Percentiles rank a stretch among this genome's conserved stretches.
Conservation (phyloP, 1,140 invertebrate species). For the Tigriopus japonicus region DNA sequence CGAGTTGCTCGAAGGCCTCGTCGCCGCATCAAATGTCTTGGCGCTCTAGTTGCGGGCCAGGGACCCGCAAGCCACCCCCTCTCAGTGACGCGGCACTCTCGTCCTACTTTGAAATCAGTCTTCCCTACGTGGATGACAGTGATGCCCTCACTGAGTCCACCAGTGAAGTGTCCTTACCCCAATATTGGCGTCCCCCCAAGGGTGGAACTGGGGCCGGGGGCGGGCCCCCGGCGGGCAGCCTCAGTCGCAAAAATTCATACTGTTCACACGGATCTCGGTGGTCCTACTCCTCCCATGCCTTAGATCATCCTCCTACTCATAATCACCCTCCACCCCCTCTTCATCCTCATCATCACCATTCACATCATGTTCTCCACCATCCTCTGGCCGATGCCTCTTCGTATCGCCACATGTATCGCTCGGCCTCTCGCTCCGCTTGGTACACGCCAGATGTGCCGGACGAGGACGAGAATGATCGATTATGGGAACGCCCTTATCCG, state of each 20-base stretch:
- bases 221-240: not conserved
- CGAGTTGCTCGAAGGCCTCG: not conserved
- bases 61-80: conserved; percentile 76
- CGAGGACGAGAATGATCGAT: no score
- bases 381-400: no score
- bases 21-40: not conserved
- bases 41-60: conserved; percentile 30
- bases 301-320: not conserved
- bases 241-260: conserved; percentile 4
- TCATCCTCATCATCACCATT: no score
- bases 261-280: conserved; percentile 24
- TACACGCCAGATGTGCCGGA: no score
- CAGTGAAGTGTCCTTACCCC: no score
- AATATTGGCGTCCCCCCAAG: no score
- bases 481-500: no score
- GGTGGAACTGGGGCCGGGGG: no score
- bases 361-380: no score
- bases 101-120: conserved; percentile 80
- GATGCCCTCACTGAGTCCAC: conserved; percentile 57
- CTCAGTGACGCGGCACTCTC: conserved; percentile 73
- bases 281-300: conserved; percentile 71
- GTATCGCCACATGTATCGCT: no score
- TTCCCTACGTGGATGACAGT: conserved; percentile 94
- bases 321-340: no score
- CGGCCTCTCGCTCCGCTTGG: no score